Evolutionary conservation across 2,888 invertebrate species (phyloP).

Genomic region (Synanthedon andrenaeformis): DNA sequence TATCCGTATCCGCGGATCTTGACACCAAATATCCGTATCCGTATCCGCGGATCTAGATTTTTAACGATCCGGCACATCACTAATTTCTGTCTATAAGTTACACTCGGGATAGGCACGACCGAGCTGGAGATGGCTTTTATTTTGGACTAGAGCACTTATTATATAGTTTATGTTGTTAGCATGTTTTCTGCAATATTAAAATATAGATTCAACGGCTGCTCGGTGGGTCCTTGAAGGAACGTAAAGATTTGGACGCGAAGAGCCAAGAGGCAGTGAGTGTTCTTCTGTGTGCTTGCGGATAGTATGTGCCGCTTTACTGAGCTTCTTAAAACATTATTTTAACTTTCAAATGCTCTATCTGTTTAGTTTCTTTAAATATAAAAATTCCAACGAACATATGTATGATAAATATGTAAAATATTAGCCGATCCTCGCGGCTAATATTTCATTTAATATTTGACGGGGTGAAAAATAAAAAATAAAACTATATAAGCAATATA

Average conservation of each 20-base stretch:
- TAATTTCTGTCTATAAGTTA: no score
- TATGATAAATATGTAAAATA: no score
- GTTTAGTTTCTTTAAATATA: neutral
- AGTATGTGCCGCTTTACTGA: conserved; percentile 9
- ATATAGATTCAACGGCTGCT: conserved; percentile 80
- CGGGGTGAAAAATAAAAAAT: no score
- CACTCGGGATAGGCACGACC: no score
- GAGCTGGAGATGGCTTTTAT: conserved; percentile 10
- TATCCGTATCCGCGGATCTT: no score
- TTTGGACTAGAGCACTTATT: conserved; percentile 12
- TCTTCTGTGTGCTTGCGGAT: conserved; percentile 3
- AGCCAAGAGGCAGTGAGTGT: conserved; percentile 77
- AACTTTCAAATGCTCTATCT: neutral
- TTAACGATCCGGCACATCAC: no score
- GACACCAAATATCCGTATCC: no score
- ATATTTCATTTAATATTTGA: no score
- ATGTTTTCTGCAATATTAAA: conserved; percentile 33
- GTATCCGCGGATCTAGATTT: no score
- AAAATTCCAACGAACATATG: no score
- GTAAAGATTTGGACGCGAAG: conserved; percentile 76
- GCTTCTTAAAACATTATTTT: neutral
- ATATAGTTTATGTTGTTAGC: conserved; percentile 23
- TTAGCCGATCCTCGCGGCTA: no score
- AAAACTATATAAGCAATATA: no score
- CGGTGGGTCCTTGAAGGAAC: conserved; percentile 75